A percentile compares a stretch with the other conserved stretches of the same genome.
Evolutionary conservation across 2,113 vertebrate genomes (phyloP).

Genomic region (Excalfactoria chinensis): DNA sequence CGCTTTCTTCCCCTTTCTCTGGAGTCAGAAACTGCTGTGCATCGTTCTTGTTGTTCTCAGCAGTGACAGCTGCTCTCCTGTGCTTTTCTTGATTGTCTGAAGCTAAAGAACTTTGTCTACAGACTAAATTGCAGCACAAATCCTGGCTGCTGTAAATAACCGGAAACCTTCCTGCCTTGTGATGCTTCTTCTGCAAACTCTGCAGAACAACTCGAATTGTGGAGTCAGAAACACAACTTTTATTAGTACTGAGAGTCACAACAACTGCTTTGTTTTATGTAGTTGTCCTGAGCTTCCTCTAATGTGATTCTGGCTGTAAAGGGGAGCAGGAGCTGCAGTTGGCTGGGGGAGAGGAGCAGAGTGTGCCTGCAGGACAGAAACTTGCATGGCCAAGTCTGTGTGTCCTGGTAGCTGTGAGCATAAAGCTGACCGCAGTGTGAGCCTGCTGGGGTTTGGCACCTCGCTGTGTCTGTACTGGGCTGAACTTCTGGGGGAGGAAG

Average conservation of each 20-base stretch:
- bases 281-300: neutral
- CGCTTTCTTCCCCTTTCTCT: rapidly evolving
- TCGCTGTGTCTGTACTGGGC: neutral
- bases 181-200: neutral
- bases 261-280: neutral
- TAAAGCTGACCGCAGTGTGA: neutral
- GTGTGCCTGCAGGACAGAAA: neutral
- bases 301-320: neutral
- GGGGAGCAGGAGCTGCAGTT: neutral
- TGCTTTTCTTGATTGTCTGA: neutral
- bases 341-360: neutral
- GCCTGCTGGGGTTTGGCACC: neutral
- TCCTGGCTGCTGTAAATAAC: neutral
- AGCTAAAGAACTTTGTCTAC: neutral
- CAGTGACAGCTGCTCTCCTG: neutral
- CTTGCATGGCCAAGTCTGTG: neutral
- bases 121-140: neutral
- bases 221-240: neutral
- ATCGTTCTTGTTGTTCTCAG: too few relatives aligned
- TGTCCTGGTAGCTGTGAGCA: neutral
- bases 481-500: neutral
- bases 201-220: neutral
- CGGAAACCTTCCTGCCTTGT: neutral
- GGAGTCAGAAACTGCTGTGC: neutral
- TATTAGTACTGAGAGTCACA: neutral